phyloP scores from a whole-genome alignment of 2,888 invertebrate genomes.

The Branchipolynoe longqiensis region DNA sequence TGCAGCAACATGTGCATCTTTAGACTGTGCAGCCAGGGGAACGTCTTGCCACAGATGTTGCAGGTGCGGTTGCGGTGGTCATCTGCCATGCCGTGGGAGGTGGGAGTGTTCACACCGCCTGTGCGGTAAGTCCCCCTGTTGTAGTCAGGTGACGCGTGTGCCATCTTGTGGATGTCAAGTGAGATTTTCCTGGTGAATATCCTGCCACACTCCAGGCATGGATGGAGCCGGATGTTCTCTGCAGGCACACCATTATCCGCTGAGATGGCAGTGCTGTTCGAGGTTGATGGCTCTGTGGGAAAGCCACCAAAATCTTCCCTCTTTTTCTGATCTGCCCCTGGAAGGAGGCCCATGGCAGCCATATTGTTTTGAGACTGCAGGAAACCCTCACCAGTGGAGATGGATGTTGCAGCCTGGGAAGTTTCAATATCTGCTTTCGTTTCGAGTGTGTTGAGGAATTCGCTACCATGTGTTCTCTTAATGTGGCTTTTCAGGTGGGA shows the following conservation, averaged over 20 bases:
- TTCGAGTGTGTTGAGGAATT: too few species aligned
- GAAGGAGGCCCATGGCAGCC: background rate
- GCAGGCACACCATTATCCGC: background rate
- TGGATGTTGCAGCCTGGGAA: background rate
- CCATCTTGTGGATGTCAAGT: background rate
- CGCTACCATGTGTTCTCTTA: slow-evolving; percentile 1
- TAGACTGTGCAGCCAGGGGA: background rate
- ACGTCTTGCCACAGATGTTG: background rate
- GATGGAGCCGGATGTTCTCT: background rate
- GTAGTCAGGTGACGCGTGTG: background rate
- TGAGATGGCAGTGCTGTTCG: background rate
- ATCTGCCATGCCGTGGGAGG: background rate
- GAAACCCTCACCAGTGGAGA: background rate
- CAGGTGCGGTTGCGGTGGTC: background rate
- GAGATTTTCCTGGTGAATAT: background rate
- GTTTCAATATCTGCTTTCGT: too few species aligned
- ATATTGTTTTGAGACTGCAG: background rate
- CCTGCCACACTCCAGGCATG: background rate
- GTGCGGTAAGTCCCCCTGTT: background rate
- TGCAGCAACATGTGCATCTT: background rate
- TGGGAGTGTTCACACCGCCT: background rate
- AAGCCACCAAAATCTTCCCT: too few species aligned
- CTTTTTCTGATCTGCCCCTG: background rate
- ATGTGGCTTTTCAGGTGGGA: slow-evolving; percentile 18
- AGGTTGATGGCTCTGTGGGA: too few species aligned